Evolutionary conservation across 2,888 invertebrate species (phyloP).

Genomic region (Volucella zonaria): DNA sequence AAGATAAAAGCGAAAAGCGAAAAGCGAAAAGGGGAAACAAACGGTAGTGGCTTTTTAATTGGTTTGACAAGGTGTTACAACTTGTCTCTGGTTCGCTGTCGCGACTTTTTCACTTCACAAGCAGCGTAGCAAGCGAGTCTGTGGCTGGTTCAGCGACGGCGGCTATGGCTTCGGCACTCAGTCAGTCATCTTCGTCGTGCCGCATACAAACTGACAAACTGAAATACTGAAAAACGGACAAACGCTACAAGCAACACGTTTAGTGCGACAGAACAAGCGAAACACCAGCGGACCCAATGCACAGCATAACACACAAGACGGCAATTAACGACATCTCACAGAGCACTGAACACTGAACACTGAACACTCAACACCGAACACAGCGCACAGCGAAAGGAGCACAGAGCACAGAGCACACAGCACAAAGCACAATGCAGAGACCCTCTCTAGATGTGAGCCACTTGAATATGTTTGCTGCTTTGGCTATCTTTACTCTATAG

Average conservation of each 20-base stretch:
- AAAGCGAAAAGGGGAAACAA: slow-evolving; percentile 54
- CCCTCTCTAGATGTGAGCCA: slow-evolving; percentile 45
- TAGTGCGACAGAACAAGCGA: slow-evolving; percentile 70
- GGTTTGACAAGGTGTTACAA: slow-evolving; percentile 74
- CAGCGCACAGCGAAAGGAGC: slow-evolving; percentile 1
- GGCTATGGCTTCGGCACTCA: slow-evolving; percentile 14
- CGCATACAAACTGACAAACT: slow-evolving; percentile 36
- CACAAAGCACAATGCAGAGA: not conserved
- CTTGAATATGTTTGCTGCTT: slow-evolving; percentile 34
- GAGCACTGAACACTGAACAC: not conserved
- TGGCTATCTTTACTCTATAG: slow-evolving; percentile 38
- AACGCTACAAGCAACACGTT: slow-evolving; percentile 71
- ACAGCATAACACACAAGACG: slow-evolving; percentile 46
- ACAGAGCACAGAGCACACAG: slow-evolving; percentile 16
- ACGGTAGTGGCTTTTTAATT: slow-evolving; percentile 73
- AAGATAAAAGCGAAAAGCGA: slow-evolving; percentile 31
- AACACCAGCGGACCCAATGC: slow-evolving; percentile 48
- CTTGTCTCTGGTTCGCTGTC: slow-evolving; percentile 73
- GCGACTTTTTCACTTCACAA: slow-evolving; percentile 73
- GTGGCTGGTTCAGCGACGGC: slow-evolving; percentile 6
- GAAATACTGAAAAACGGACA: slow-evolving; percentile 26
- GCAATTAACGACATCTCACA: slow-evolving; percentile 72
- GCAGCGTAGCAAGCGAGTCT: slow-evolving; percentile 28
- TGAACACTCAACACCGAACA: slow-evolving; percentile 6
- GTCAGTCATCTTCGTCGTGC: slow-evolving; percentile 42